These are phyloP conservation scores for Caiman crocodilus DNA, from an alignment of 2,797 vertebrate species.

Conservation along the genomic window DNA sequence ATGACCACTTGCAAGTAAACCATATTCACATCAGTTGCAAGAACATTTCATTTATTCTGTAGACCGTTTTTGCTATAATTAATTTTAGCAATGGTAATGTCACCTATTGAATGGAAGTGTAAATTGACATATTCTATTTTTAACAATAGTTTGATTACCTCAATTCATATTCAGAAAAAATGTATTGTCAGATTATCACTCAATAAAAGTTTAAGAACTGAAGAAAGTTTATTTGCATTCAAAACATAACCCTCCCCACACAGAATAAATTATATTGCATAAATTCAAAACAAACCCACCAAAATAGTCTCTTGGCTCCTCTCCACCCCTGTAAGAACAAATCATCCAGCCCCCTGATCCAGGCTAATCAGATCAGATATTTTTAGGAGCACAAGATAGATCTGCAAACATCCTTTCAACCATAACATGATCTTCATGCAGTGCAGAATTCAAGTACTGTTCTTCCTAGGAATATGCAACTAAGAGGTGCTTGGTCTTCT, in stretches of 20 bases:
- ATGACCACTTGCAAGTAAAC: neutral
- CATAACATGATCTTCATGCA: too few relatives aligned
- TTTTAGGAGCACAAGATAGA: neutral
- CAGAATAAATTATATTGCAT: neutral
- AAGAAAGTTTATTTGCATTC: neutral
- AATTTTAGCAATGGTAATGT: neutral
- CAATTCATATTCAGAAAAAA: neutral
- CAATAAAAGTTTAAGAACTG: neutral
- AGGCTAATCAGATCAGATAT: neutral
- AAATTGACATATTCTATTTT: neutral
- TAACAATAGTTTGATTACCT: neutral
- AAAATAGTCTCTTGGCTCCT: neutral
- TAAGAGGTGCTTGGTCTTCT: neutral
- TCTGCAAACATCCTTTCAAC: neutral
- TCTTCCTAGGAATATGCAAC: neutral
- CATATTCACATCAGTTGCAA: constrained; percentile 7
- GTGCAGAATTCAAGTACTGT: neutral
- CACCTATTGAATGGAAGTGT: neutral
- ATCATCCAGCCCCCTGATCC: neutral
- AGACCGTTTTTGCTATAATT: neutral
- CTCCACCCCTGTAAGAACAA: neutral
- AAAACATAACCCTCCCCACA: neutral
- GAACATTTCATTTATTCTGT: neutral
- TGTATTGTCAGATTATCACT: neutral
- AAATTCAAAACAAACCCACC: neutral